Conservation (phyloP, 2,888 invertebrate species). For the Pterostichus madidus region DNA sequence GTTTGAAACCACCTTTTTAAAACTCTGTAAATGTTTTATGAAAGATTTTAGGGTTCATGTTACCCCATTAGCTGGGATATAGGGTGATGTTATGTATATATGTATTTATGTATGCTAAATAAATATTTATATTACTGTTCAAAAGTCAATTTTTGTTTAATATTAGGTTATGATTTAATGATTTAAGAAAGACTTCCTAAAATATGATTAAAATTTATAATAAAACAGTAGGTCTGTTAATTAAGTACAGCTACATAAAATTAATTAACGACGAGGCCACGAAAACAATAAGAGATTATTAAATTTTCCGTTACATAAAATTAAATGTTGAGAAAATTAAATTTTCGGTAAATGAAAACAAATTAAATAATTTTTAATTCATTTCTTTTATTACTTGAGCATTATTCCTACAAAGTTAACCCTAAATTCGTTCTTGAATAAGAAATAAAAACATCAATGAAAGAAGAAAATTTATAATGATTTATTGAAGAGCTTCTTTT, state of each 20-base stretch:
- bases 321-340: constrained; percentile 14
- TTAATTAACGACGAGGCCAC: constrained; percentile 25
- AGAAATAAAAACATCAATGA: neutral
- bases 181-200: neutral
- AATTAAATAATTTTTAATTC: constrained; percentile 9
- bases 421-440: neutral
- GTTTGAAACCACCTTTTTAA: too few relatives aligned
- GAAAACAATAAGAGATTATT: constrained; percentile 42
- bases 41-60: too few relatives aligned
- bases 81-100: too few relatives aligned
- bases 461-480: neutral
- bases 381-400: neutral
- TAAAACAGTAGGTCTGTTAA: neutral
- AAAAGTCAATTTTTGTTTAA: too few relatives aligned
- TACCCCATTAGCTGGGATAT: too few relatives aligned
- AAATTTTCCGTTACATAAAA: constrained; percentile 7
- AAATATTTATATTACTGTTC: too few relatives aligned
- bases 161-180: too few relatives aligned
- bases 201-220: neutral
- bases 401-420: neutral
- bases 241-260: constrained; percentile 32
- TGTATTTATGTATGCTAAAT: too few relatives aligned
- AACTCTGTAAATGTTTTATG: too few relatives aligned
- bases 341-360: neutral
- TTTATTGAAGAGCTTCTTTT: neutral